Conservation (phyloP, 2,797 vertebrate genomes). For the Myripristis jacobus region DNA sequence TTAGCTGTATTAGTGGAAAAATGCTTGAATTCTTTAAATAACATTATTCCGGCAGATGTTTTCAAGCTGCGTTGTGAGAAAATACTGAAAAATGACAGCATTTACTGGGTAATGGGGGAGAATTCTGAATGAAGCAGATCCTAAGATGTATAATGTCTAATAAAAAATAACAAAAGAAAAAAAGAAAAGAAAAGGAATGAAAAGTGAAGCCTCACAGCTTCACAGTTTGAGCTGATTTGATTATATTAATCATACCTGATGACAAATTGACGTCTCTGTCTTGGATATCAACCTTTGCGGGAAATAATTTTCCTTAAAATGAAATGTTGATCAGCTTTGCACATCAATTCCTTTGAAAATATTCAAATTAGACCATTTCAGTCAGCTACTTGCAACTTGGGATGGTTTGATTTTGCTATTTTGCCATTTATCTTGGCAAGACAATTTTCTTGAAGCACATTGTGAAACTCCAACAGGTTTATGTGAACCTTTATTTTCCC, state of each 20-base stretch:
- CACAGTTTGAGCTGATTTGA: no score
- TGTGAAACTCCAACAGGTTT: slow-evolving; percentile 13
- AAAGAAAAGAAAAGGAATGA: no score
- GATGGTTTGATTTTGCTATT: slow-evolving; percentile 13
- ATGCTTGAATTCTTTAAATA: slow-evolving; percentile 18
- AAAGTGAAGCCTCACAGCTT: no score
- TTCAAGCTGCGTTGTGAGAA: not conserved
- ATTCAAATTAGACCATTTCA: not conserved
- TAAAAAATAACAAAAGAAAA: no score
- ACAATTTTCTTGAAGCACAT: slow-evolving; percentile 26
- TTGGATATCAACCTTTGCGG: not conserved
- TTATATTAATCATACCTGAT: not conserved
- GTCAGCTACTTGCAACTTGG: slow-evolving; percentile 6
- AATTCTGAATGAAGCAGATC: not conserved
- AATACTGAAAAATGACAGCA: slow-evolving; percentile 12
- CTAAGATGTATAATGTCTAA: no score
- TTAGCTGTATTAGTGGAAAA: slow-evolving; percentile 35
- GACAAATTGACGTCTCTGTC: not conserved
- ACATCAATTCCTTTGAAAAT: slow-evolving; percentile 14
- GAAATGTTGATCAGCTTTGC: slow-evolving; percentile 15
- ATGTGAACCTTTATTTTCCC: slow-evolving; percentile 11
- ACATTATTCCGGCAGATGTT: not conserved
- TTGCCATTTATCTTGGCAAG: slow-evolving; percentile 32
- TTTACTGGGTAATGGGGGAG: slow-evolving; percentile 1
- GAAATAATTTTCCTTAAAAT: slow-evolving; percentile 25